These are phyloP conservation scores for Garra rufa DNA, from an alignment of 2,113 vertebrate genomes.

Conservation along the genomic window DNA sequence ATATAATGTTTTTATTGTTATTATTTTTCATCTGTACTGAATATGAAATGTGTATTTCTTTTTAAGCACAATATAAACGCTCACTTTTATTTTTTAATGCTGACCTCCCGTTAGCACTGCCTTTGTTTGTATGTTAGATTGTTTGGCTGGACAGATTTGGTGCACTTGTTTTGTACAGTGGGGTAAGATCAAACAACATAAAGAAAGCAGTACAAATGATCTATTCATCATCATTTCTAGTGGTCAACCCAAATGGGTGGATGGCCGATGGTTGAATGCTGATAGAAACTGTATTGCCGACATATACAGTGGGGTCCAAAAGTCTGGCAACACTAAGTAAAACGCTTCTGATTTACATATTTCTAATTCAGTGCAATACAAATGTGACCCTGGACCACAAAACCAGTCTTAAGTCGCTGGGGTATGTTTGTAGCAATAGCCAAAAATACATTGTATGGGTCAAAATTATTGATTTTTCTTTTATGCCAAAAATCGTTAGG, in stretches of 20 bases:
- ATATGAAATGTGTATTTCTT: conserved; percentile 70
- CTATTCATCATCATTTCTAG: neutral
- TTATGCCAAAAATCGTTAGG: too few relatives aligned
- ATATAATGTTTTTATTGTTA: conserved; percentile 73
- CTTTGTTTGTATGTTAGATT: conserved; percentile 33
- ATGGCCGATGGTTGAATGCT: neutral
- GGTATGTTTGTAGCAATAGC: too few relatives aligned
- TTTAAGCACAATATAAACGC: conserved; percentile 73
- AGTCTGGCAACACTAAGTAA: neutral
- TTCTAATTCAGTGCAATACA: neutral
- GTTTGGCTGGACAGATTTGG: conserved; percentile 1
- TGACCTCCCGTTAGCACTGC: conserved; percentile 8
- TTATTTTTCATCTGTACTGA: conserved; percentile 70
- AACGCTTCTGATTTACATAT: neutral
- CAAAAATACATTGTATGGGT: too few relatives aligned
- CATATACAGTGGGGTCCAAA: neutral
- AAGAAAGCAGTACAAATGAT: conserved; percentile 5
- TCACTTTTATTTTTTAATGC: conserved; percentile 17
- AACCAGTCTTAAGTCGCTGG: too few relatives aligned
- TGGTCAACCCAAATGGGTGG: neutral
- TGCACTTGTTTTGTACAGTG: conserved; percentile 14
- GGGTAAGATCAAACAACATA: neutral
- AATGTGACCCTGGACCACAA: too few relatives aligned
- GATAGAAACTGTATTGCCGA: neutral
- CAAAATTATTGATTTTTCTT: too few relatives aligned